A percentile compares a stretch with the other conserved stretches of the same genome.
These are phyloP conservation scores for Corythoichthys intestinalis DNA, from an alignment of 2,113 vertebrate species.

Conservation along the genomic window DNA sequence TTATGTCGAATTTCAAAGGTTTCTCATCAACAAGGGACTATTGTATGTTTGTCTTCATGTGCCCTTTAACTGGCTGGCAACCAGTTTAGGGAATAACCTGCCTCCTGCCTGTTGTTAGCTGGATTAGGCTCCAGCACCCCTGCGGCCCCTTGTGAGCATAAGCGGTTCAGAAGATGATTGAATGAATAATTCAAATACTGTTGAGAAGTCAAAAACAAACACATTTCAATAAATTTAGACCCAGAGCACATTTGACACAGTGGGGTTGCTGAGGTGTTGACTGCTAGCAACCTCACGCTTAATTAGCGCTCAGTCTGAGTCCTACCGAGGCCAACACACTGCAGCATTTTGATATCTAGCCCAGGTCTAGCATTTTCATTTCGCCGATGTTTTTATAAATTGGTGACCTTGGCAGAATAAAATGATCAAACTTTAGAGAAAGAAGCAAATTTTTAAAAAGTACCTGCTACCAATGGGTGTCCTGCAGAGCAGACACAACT, in stretches of 20 bases:
- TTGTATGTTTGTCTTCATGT: no score
- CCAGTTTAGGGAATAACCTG: no score
- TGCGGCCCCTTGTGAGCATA: no score
- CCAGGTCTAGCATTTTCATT: constrained; percentile 6
- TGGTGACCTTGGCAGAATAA: constrained; percentile 26
- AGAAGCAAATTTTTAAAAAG: constrained; percentile 12
- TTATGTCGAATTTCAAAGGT: no score
- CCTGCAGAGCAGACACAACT: constrained; percentile 1
- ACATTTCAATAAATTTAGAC: not conserved
- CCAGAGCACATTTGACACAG: constrained; percentile 6
- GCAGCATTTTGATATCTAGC: not conserved
- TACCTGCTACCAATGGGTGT: constrained; percentile 5
- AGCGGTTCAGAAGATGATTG: no score
- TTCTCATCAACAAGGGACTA: no score
- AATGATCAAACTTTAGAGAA: constrained; percentile 10
- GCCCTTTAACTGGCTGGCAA: no score
- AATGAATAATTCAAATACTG: not conserved
- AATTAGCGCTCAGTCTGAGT: constrained; percentile 4
- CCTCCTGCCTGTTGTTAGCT: no score
- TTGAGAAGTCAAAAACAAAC: not conserved
- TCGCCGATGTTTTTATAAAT: constrained; percentile 18
- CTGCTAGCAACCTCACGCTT: not conserved
- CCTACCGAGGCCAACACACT: constrained; percentile 7
- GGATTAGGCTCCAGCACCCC: no score
- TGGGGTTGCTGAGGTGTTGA: not conserved